Conservation (phyloP, 1,140 invertebrate species). For the Achroia grisella region DNA sequence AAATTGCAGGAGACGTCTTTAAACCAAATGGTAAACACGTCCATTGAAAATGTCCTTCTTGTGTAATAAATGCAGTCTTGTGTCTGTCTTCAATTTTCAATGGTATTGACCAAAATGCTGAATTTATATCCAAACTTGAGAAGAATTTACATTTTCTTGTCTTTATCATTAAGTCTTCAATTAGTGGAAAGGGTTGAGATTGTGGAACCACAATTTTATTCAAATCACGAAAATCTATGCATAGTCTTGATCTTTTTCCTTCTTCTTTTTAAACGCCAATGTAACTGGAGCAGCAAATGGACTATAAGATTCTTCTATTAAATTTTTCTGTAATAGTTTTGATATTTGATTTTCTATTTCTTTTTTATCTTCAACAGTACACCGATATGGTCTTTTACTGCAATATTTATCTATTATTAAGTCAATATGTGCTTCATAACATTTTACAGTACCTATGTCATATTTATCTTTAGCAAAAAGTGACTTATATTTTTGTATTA, state of each 20-base stretch:
- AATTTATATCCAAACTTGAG: slow-evolving; percentile 35
- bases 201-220: slow-evolving; percentile 4
- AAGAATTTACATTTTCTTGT: slow-evolving; percentile 22
- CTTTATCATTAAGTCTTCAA: slow-evolving; percentile 30
- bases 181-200: slow-evolving; percentile 5
- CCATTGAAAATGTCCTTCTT: no score
- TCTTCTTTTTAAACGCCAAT: slow-evolving; percentile 27
- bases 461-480: not conserved
- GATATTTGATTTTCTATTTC: not conserved
- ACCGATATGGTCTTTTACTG: no score
- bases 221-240: no score
- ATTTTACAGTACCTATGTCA: not conserved
- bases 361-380: not conserved
- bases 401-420: not conserved
- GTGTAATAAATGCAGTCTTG: no score
- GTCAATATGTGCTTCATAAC: not conserved
- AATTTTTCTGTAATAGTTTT: not conserved
- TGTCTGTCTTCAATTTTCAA: slow-evolving; percentile 16
- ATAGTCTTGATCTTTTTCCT: no score
- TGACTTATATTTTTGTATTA: not conserved
- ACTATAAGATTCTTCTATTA: not conserved
- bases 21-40: no score
- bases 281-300: slow-evolving; percentile 5
- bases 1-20: no score
- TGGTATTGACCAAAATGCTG: slow-evolving; percentile 39